Percentiles rank a stretch among this genome's conserved stretches.
These are phyloP conservation scores for Ditylenchus dipsaci DNA, from an alignment of 1,140 invertebrate species.

Conservation along the genomic window DNA sequence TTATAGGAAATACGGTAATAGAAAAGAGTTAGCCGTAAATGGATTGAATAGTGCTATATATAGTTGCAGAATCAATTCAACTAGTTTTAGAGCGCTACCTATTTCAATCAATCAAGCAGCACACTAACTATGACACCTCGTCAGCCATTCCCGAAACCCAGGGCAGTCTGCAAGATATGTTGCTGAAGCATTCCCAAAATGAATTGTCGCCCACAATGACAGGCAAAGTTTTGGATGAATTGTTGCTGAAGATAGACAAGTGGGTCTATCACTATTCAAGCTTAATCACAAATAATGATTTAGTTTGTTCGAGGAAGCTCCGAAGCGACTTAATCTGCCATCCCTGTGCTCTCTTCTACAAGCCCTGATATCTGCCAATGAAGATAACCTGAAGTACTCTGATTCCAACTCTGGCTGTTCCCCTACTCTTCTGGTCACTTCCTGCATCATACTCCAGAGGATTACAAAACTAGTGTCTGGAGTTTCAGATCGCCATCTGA, in stretches of 20 bases:
- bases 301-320: constrained; percentile 26
- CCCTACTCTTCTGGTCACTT: neutral
- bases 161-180: constrained; percentile 14
- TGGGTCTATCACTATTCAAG: neutral
- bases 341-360: constrained; percentile 10
- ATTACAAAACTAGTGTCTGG: constrained; percentile 16
- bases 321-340: constrained; percentile 17
- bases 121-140: neutral
- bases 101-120: neutral
- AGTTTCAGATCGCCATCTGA: neutral
- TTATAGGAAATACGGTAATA: too few relatives aligned
- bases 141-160: constrained; percentile 12
- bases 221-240: constrained; percentile 21
- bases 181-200: constrained; percentile 24
- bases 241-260: constrained; percentile 29
- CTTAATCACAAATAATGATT: constrained; percentile 4
- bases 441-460: constrained; percentile 6
- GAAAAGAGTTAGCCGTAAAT: too few relatives aligned
- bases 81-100: neutral
- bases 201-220: constrained; percentile 26
- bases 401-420: neutral
- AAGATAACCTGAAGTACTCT: constrained; percentile 21
- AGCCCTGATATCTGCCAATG: constrained; percentile 21
- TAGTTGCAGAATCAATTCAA: too few relatives aligned
- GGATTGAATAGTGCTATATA: too few relatives aligned